Evolutionary conservation across 2,888 invertebrate species (phyloP).

Genomic region (Diplazon laetatorius): DNA sequence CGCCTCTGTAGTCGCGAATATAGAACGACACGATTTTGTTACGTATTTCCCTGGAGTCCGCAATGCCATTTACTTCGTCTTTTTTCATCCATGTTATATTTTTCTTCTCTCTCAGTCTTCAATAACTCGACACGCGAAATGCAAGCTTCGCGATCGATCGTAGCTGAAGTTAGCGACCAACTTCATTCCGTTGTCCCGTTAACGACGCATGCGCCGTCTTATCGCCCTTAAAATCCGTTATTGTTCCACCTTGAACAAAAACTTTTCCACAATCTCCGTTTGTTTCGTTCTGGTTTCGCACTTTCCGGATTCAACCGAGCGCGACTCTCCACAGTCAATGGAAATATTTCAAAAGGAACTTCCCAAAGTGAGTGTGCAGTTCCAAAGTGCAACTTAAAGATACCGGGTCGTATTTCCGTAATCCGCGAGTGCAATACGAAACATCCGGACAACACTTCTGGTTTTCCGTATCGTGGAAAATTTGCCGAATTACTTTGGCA

Average conservation of each 20-base stretch:
- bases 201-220: too few relatives aligned
- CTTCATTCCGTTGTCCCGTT: too few relatives aligned
- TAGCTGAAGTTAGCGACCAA: too few relatives aligned
- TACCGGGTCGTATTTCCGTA: neutral
- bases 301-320: too few relatives aligned
- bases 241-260: slow-evolving; percentile 10
- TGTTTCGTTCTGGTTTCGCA: slow-evolving; percentile 22
- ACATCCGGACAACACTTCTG: slow-evolving; percentile 1
- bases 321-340: too few relatives aligned
- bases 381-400: slow-evolving; percentile 14
- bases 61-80: neutral
- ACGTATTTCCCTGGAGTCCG: slow-evolving; percentile 11
- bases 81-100: too few relatives aligned
- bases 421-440: neutral
- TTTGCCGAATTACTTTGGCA: slow-evolving; percentile 29
- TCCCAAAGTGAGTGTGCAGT: slow-evolving; percentile 2
- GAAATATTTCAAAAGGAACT: slow-evolving; percentile 44
- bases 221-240: too few relatives aligned
- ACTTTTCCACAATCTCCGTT: slow-evolving; percentile 36
- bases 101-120: too few relatives aligned
- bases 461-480: slow-evolving; percentile 44
- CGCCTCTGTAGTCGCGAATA: slow-evolving; percentile 9
- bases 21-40: slow-evolving; percentile 28
- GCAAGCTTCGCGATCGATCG: too few relatives aligned
- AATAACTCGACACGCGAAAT: too few relatives aligned